These are phyloP conservation scores for Paramuricea clavata DNA, from an alignment of 92 coral and sea anemone species.

Conservation along the genomic window DNA sequence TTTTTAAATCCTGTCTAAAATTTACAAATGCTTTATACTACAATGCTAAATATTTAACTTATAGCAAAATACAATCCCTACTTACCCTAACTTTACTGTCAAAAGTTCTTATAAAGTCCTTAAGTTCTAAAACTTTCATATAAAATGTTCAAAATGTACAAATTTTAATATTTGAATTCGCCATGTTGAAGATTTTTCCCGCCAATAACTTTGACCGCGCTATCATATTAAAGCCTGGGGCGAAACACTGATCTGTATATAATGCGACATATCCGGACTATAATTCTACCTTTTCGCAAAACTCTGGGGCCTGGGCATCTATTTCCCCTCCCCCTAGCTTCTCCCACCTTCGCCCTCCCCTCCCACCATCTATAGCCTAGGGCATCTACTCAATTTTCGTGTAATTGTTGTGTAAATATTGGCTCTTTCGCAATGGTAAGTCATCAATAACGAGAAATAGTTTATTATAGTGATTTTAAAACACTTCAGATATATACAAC, in stretches of 20 bases:
- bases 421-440: too few relatives aligned
- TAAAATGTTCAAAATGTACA: not conserved
- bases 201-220: not conserved
- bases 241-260: not conserved
- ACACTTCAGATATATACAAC: too few relatives aligned
- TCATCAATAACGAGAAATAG: too few relatives aligned
- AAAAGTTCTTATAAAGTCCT: not conserved
- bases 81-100: not conserved
- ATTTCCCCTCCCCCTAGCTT: too few relatives aligned
- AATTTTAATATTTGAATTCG: not conserved
- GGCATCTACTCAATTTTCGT: too few relatives aligned
- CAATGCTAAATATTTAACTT: not conserved
- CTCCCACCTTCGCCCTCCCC: too few relatives aligned
- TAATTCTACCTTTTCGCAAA: not conserved
- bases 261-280: not conserved
- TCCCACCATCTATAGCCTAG: too few relatives aligned
- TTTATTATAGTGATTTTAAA: too few relatives aligned
- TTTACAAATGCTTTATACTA: not conserved
- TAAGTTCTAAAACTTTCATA: not conserved
- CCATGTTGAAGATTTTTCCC: conserved; percentile 12
- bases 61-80: not conserved
- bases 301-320: too few relatives aligned
- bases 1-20: not conserved
- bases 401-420: too few relatives aligned
- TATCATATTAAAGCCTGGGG: not conserved